Base-by-base conservation (phyloP, 2,113 vertebrate species). In the Setophaga petechia region DNA sequence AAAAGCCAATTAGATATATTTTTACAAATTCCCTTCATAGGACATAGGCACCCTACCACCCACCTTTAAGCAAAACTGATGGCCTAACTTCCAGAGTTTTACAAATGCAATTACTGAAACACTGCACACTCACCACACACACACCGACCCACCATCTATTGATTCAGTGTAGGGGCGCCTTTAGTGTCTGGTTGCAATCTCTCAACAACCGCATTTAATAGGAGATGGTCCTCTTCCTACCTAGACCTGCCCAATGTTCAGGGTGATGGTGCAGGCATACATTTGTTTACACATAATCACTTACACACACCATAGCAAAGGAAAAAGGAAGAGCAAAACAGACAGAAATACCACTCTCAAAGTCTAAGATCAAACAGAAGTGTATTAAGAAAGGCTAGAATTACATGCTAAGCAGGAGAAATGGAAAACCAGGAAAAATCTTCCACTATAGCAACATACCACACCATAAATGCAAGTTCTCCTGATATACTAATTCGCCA, bases 91-190 rank as follows among this genome's bases (percentile, higher is more conserved):
- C 13, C 21, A 58, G 31, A 58, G 17, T 71, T 89, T 67, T 43
- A 67, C 35, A 87, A 46, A 84, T 31, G 15, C 18, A 75, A 3
- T 30, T 58, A 69, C 10, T 77, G 43, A 89, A 77, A 78, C 44
- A 67, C 2, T 27, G 43, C 23, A 46, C 9, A 15, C 5, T 6
- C 9, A 8, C 9, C 15, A 14, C 19, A 14, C 30, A 37, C 18
- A 35, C 18, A 22, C 17, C 15, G n/a, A n/a, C 18, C 17, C 12
- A 37, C 3, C 41, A 23, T 15, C 28, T 18, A 59, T 49, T 54
- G 57, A 74, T 39, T 84, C 58, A 65, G 15, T 7, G 10, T 7
- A 57, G 11, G 2, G 9, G 12, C 0, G 0, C 30, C 28, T 30
- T 35, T 10, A 30, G 10, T 24, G 49, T 58, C 41, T 46, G 49